These are phyloP conservation scores for Orchestes rusci DNA, from an alignment of 2,888 invertebrate genomes.

Conservation along the genomic window DNA sequence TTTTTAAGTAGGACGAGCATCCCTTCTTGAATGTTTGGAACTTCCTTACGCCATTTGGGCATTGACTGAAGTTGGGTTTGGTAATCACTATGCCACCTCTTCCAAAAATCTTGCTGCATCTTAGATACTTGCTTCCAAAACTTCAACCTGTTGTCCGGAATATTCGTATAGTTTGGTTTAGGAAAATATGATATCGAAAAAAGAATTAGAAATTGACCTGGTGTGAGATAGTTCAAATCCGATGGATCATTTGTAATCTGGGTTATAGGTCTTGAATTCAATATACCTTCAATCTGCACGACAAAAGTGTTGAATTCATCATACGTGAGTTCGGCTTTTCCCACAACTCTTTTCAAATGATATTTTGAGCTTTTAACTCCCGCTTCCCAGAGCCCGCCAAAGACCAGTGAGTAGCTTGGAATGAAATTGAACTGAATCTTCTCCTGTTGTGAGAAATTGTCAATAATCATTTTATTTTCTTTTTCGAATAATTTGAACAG, in stretches of 20 bases:
- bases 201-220: slow-evolving; percentile 11
- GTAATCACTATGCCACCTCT: too few relatives aligned
- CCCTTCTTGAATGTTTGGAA: too few relatives aligned
- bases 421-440: too few relatives aligned
- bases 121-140: slow-evolving; percentile 7
- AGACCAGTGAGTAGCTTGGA: too few relatives aligned
- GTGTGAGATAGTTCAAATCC: too few relatives aligned
- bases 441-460: slow-evolving; percentile 1
- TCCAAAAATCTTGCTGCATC: too few relatives aligned
- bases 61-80: too few relatives aligned
- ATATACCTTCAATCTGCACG: slow-evolving; percentile 11
- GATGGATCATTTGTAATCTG: slow-evolving; percentile 5
- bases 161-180: too few relatives aligned
- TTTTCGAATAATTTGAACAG: not conserved
- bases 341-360: slow-evolving; percentile 11
- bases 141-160: too few relatives aligned
- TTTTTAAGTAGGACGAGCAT: too few relatives aligned
- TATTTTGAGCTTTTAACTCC: slow-evolving; percentile 2
- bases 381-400: too few relatives aligned
- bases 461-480: too few relatives aligned
- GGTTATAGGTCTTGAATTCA: slow-evolving; percentile 9
- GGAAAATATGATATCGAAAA: not conserved
- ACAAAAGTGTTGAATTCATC: slow-evolving; percentile 9
- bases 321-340: slow-evolving; percentile 7
- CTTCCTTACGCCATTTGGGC: not conserved